A percentile compares a stretch with the other conserved stretches of the same genome.
phyloP scores from a whole-genome alignment of 2,888 invertebrate genomes.

The Leptopilina drosophilae region DNA sequence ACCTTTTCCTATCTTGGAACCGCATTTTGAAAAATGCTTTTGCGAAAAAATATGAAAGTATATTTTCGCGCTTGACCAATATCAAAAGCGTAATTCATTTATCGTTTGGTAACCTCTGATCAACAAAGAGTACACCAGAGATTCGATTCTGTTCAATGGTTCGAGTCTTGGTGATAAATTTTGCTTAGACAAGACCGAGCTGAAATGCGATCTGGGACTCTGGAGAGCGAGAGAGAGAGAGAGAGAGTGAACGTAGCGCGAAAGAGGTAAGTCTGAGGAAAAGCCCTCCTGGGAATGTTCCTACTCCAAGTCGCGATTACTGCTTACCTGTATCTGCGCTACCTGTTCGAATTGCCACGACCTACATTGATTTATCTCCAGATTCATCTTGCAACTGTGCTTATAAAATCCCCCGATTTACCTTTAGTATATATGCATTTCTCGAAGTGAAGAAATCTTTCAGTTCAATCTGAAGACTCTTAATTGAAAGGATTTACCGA shows the following conservation, averaged over 20 bases:
- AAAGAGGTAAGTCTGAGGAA: conserved; percentile 69
- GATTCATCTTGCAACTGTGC: conserved; percentile 27
- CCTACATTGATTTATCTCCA: conserved; percentile 51
- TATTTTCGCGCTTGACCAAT: background rate
- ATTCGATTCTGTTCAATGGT: conserved; percentile 40
- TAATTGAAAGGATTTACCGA: conserved; percentile 31
- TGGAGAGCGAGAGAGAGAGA: conserved; percentile 58
- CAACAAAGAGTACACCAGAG: conserved; percentile 48
- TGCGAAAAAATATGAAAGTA: background rate
- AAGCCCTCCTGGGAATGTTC: conserved; percentile 70
- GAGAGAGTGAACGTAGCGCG: conserved; percentile 61
- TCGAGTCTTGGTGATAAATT: conserved; percentile 63
- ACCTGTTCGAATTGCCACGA: conserved; percentile 55
- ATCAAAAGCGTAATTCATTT: conserved; percentile 22
- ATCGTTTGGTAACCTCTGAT: conserved; percentile 41
- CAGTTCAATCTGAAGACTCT: background rate
- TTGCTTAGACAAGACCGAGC: conserved; percentile 64
- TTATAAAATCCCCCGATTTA: conserved; percentile 13
- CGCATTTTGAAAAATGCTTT: conserved; percentile 6
- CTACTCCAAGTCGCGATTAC: conserved; percentile 67
- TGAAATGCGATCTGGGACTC: conserved; percentile 68
- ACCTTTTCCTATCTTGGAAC: background rate
- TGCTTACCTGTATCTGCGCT: conserved; percentile 55
- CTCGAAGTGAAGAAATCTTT: background rate
- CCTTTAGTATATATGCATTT: conserved; percentile 3